Evolutionary conservation across 2,797 vertebrate genomes (phyloP).

Genomic region (Amblyraja radiata): DNA sequence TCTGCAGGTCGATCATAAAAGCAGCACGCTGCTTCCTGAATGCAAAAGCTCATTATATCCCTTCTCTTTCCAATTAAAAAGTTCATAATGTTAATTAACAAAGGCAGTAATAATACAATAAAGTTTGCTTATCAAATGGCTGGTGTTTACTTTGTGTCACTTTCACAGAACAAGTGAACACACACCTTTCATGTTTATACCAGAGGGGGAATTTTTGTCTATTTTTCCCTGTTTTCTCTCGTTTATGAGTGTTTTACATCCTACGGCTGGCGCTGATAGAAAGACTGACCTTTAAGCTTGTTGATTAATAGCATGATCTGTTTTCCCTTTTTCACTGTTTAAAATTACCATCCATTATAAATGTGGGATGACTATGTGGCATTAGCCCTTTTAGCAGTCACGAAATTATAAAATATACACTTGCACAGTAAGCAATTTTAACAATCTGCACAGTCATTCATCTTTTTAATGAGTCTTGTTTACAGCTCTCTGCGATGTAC

Average conservation of each 20-base stretch:
- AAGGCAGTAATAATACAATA: constrained; percentile 32
- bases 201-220: constrained; percentile 10
- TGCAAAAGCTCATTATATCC: constrained; percentile 32
- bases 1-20: constrained; percentile 24
- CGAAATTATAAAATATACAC: constrained; percentile 72
- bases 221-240: constrained; percentile 27
- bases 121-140: constrained; percentile 36
- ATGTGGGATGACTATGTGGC: constrained; percentile 51
- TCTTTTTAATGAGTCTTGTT: constrained; percentile 84
- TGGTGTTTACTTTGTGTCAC: constrained; percentile 36
- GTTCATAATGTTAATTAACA: constrained; percentile 33
- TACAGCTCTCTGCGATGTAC: constrained; percentile 68
- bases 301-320: constrained; percentile 58
- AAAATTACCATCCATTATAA: constrained; percentile 71
- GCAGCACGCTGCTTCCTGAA: constrained; percentile 26
- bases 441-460: constrained; percentile 66
- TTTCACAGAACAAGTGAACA: background rate
- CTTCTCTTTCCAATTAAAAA: constrained; percentile 34
- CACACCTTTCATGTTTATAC: constrained; percentile 21
- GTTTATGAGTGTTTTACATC: constrained; percentile 39
- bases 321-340: constrained; percentile 52
- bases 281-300: constrained; percentile 51
- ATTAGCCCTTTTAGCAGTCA: constrained; percentile 69
- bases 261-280: constrained; percentile 39
- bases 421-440: constrained; percentile 76